Percentiles rank a stretch among this genome's conserved stretches.
Conservation (phyloP, 2,113 vertebrate species). For the Gymnorhina tibicen region DNA sequence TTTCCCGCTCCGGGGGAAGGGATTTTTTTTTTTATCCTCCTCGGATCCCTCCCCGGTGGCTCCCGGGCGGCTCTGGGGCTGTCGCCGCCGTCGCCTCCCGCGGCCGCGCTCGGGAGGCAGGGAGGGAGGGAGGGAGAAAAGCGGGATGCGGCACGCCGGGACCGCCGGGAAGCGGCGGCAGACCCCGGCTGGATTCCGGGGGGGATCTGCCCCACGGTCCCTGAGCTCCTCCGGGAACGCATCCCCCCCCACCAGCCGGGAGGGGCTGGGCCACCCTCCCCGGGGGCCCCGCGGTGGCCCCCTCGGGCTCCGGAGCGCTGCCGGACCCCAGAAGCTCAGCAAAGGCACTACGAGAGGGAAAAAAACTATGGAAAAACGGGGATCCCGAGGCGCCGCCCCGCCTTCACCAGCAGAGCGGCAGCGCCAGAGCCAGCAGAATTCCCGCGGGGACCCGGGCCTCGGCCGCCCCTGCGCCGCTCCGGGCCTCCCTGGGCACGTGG, state of each 20-base stretch:
- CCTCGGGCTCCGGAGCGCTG: not conserved
- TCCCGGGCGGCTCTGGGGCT: not conserved
- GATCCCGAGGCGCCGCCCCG: fast-evolving
- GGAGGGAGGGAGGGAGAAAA: not conserved
- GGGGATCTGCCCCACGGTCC: not conserved
- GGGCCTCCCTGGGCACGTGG: not conserved
- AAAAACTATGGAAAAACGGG: not conserved
- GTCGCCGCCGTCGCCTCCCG: not conserved
- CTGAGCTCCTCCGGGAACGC: not conserved
- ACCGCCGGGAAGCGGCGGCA: fast-evolving
- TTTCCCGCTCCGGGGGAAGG: not conserved
- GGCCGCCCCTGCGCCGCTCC: not conserved
- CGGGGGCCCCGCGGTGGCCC: not conserved
- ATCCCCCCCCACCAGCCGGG: too few relatives aligned
- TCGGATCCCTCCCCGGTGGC: not conserved
- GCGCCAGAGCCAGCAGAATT: not conserved
- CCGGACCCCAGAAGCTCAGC: slow-evolving; percentile 4
- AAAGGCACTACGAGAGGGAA: slow-evolving; percentile 4
- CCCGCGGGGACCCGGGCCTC: not conserved
- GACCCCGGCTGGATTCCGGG: fast-evolving
- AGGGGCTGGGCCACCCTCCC: not conserved
- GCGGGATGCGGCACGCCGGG: not conserved
- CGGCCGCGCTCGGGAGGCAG: not conserved
- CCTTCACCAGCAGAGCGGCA: not conserved
- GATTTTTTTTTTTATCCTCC: not conserved